A percentile compares a stretch with the other conserved stretches of the same genome.
Conservation (phyloP, 2,797 vertebrate genomes). For the Rousettus madagascariensis region DNA sequence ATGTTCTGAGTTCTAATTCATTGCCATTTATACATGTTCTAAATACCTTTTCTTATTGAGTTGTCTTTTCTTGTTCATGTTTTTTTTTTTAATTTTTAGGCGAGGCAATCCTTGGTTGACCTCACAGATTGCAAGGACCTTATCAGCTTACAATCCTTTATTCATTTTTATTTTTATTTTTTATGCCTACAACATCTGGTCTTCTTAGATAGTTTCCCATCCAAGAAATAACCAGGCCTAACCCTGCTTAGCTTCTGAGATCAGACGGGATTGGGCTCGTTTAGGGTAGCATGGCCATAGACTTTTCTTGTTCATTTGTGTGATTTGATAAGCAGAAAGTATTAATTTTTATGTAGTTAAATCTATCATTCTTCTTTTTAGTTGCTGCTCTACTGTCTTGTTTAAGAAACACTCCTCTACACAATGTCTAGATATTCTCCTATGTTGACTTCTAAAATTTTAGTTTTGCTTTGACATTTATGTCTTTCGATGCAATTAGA, state of each 20-base stretch:
- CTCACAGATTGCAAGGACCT: too few species aligned
- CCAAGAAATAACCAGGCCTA: too few species aligned
- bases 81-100: too few species aligned
- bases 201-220: too few species aligned
- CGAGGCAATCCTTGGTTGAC: too few species aligned
- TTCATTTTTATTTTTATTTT: too few species aligned
- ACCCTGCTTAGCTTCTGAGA: too few species aligned
- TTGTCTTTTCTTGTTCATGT: not conserved
- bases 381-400: not conserved
- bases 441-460: not conserved
- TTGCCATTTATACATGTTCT: not conserved
- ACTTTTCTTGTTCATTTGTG: too few species aligned
- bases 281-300: too few species aligned
- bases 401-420: not conserved
- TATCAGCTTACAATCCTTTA: too few species aligned
- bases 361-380: not conserved
- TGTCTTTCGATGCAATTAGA: not conserved
- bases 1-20: not conserved
- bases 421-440: not conserved
- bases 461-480: not conserved
- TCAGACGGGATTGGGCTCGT: too few species aligned
- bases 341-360: not conserved
- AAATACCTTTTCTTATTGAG: not conserved
- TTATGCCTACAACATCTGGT: too few species aligned
- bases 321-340: not conserved